Percentiles rank a stretch among this genome's conserved stretches.
Conservation (phyloP, 2,113 vertebrate species). For the Heliornis fulica region DNA sequence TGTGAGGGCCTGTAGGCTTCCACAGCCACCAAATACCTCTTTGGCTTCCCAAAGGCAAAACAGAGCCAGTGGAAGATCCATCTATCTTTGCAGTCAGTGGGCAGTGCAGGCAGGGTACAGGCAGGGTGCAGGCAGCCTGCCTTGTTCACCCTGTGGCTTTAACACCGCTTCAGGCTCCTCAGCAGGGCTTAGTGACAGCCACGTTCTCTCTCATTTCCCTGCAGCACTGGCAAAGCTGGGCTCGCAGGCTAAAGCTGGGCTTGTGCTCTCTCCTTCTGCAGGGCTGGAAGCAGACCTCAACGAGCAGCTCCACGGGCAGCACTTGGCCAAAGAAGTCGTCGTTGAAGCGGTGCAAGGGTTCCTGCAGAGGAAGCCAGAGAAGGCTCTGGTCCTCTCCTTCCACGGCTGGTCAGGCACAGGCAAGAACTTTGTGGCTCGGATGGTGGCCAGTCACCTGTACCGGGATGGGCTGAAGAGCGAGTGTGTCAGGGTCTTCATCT, state of each 20-base stretch:
- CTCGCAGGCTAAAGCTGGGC: background rate
- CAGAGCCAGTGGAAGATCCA: background rate
- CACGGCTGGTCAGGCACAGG: conserved; percentile 96
- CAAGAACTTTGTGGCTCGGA: conserved; percentile 91
- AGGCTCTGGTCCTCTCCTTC: conserved; percentile 89
- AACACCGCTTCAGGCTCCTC: background rate
- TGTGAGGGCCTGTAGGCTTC: background rate
- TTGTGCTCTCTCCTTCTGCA: conserved; percentile 1
- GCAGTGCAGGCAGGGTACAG: background rate
- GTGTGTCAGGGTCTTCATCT: conserved; percentile 87
- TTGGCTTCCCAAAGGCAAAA: background rate
- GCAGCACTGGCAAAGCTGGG: background rate
- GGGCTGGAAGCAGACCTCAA: conserved; percentile 84
- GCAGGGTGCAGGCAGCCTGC: background rate
- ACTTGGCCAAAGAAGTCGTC: conserved; percentile 83
- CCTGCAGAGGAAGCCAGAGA: conserved; percentile 76
- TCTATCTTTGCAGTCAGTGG: background rate
- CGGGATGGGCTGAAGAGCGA: conserved; percentile 85
- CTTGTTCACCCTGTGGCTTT: background rate
- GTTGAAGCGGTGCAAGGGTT: conserved; percentile 78
- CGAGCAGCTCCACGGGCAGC: conserved; percentile 88
- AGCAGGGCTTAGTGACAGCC: background rate
- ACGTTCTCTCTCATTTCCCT: rapidly evolving
- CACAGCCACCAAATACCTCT: background rate
- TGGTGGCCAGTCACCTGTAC: conserved; percentile 89